Base-by-base conservation (phyloP, 1,140 invertebrate genomes). In the Galleria mellonella region DNA sequence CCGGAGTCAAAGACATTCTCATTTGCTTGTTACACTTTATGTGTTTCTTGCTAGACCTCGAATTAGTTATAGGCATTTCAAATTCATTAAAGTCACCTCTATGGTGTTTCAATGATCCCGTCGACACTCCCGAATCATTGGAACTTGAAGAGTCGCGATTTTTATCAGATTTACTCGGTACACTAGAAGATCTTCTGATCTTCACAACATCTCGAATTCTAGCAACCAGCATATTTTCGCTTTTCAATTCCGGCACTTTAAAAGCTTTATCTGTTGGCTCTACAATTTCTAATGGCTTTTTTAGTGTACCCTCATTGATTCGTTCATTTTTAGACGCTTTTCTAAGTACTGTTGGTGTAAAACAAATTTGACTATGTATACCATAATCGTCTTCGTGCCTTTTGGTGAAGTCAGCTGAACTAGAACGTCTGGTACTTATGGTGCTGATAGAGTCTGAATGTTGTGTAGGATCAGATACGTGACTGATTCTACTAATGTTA, bases 121-220 rank as follows among this genome's bases (percentile, higher is more conserved):
- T 92, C 0, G 92, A 93, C 0, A 95, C 93, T 1, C 94, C 94
- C 0, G 93, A 94, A 76, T 96, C 94, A 60, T 94, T 94, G 7
- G 93, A 94, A 69, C 93, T 94, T 0, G 93, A 94, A 0, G 94
- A 94, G 59, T 94, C 94, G 11, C 94, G 83, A 60, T 95, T 94
- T 35, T 92, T 91, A 29, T 89, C 89, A 12, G 91, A 87, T 76
- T 94, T 93, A 43, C 92, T 94, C 9, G 93, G 93, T 8, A 94
- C 93, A 43, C 92, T 94, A 0, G 93, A 94, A 0, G 93, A 94
- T 45, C 94, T 81, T 30, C 93, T 86, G 11, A 93, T 91, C 62
- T 91, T 91, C 0, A 93, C 91, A 4, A 87, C 84, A 11, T 89
- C 87, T 32, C 86, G 83, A 32, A 88, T 86, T 39, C 86, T 73